Base-by-base conservation (phyloP, 2,888 invertebrate genomes). In the Schizotus pectinicornis region DNA sequence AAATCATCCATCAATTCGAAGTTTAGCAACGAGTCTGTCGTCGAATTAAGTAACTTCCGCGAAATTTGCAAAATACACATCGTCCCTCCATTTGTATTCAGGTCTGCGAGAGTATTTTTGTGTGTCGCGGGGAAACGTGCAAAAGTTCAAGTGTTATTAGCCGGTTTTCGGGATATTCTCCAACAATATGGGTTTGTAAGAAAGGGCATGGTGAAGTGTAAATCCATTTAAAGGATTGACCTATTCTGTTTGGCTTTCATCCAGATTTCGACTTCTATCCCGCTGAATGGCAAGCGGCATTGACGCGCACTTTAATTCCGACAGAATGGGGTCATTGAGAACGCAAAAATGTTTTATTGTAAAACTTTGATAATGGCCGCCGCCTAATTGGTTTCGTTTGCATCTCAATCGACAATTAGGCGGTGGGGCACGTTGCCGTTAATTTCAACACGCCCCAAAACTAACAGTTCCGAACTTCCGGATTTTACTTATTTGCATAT, bases 181-280 rank as follows among this genome's bases (percentile, higher is more conserved):
- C 34, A 37, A 50, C 50, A 51, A 45, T 51, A 51, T 56, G 43
- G 32, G 22, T 22, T 22, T 22, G 36, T 39, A 50, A 54, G 49
- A 49, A 58, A 54, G 35, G 47, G 22, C 46, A 37, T 11, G 31
- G 35, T 36, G 30, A 41, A 56, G 56, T 57, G 57, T 53, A 57
- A 53, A 59, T 59, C 59, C 48, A 55, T 58, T 58, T 59, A 59
- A 54, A 53, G 54, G 49, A 59, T 55, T 59, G 55, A 55, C 46
- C 55, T 41, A 59, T 45, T 55, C 55, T 51, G 35, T 43, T 55
- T 59, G 59, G 59, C 55, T 59, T 59, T 45, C 37, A 46, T 59
- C 55, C 59, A 54, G 51, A 54, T 47, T 45, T 54, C 50, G 38
- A 41, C 52, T 57, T 39, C 45, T 45, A 22, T 34, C 14, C 32